Conservation (phyloP, 1,140 invertebrate genomes). For the Lutraria rhynchaena region DNA sequence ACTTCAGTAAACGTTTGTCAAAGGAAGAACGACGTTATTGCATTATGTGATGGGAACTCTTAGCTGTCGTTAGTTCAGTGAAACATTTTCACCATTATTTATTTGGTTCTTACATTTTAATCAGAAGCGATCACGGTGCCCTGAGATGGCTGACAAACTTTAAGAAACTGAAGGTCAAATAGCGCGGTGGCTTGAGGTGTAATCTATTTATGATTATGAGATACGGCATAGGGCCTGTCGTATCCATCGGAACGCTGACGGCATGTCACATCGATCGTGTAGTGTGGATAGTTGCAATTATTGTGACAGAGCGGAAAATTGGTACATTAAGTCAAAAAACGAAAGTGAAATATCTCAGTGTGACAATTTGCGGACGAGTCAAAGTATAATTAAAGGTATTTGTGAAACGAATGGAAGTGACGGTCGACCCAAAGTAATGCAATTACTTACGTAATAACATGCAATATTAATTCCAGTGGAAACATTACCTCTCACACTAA, state of each 20-base stretch:
- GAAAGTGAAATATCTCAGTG: background rate
- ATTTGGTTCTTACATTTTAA: too few relatives aligned
- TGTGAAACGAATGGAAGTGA: background rate
- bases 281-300: background rate
- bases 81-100: constrained; percentile 53
- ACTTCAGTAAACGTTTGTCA: constrained; percentile 57
- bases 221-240: constrained; percentile 31
- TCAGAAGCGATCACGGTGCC: constrained; percentile 49
- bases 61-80: constrained; percentile 31
- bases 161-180: constrained; percentile 45
- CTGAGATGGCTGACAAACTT: constrained; percentile 55
- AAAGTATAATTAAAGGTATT: background rate
- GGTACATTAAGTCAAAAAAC: background rate
- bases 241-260: constrained; percentile 33
- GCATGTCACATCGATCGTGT: constrained; percentile 6
- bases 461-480: background rate
- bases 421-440: background rate
- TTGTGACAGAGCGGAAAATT: background rate
- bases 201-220: constrained; percentile 33
- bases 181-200: constrained; percentile 48
- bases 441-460: background rate
- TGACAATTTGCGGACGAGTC: background rate
- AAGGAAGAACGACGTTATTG: constrained; percentile 82
- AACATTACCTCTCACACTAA: background rate
- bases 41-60: too few relatives aligned